Base-by-base conservation (phyloP, 1,140 invertebrate species). In the Euura saliciscinereae region DNA sequence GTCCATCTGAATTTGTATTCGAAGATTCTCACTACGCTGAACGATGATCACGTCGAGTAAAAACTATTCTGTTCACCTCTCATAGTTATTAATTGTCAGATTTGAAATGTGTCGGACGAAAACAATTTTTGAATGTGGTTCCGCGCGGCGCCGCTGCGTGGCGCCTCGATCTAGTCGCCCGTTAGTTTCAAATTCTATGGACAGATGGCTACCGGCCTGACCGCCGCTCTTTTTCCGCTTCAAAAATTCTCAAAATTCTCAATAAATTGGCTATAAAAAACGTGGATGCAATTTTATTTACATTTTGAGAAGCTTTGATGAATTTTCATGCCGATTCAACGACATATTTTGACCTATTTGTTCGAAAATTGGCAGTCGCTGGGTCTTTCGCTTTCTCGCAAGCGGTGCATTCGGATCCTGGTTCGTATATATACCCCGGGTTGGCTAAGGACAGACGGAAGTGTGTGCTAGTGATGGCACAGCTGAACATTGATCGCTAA, bases 401-500 rank as follows among this genome's bases (percentile, higher is more conserved):
- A 78, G 78, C 45, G 68, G 45, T 73, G 2, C 3, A 11, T 0
- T 0, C n/a, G 0, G 7, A 1, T 0, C 0, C 2, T 1, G 0
- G 1, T 69, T 70, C 2, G 6, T 83, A 78, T 87, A 88, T 83
- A 89, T 83, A 85, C 51, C 0, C 11, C 1, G 7, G 2, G 2
- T n/a, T 28, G 44, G 2, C 0, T 0, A 0, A 0, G 0, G 0
- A 6, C 0, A 13, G 0, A 71, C 73, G 89, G 89, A 90, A 89
- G 89, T 89, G 89, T 90, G 89, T 90, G 89, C 89, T 86, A 88
- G 89, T 90, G 89, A 90, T 90, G 87, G 89, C 90, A 90, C 89
- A 90, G 85, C 90, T 90, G 90, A 90, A 90, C 89, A 91, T 90
- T 88, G 89, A 90, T 91, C 89, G 89, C 89, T 90, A 87, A 83